Evolutionary conservation across 2,888 invertebrate genomes (phyloP), one percentile per base, ranked within the genome.

Genomic region (Sacculina carcini): DNA sequence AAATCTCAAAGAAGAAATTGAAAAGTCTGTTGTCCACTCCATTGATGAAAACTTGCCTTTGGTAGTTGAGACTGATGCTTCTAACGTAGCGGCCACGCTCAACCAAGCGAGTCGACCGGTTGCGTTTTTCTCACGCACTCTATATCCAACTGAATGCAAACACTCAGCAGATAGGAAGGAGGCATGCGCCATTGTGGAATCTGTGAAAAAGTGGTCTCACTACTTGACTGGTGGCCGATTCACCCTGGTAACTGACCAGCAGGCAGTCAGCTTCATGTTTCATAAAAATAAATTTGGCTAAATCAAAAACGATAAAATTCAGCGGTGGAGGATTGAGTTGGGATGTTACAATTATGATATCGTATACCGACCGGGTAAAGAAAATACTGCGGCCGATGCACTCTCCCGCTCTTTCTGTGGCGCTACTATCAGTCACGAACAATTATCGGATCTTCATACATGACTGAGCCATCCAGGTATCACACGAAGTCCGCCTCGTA

Each of bases 311-410:
- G 2, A 19, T 42, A 50, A 50, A 38, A 39, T 39, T 38, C 39
- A 50, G 26, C 39, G 50, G 21, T 50, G 50, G 38, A 50, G 50
- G 23, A 23, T 50, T 38, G 38, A 50, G 38, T 50, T n/a, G n/a
- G n/a, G n/a, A n/a, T n/a, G n/a, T n/a, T n/a, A n/a, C n/a, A n/a
- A n/a, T n/a, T n/a, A n/a, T n/a, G n/a, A n/a, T n/a, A n/a, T n/a
- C n/a, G n/a, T n/a, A n/a, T n/a, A n/a, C n/a, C n/a, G n/a, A n/a
- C n/a, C n/a, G n/a, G n/a, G n/a, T n/a, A n/a, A n/a, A n/a, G n/a
- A n/a, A n/a, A n/a, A n/a, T n/a, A n/a, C n/a, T n/a, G n/a, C n/a
- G n/a, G n/a, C n/a, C n/a, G n/a, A n/a, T n/a, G n/a, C n/a, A n/a
- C n/a, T n/a, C n/a, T n/a, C n/a, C n/a, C n/a, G n/a, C n/a, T n/a